Percentiles rank a stretch among this genome's conserved stretches.
Conservation (phyloP, 2,113 vertebrate species). For the Coracopsis vasa region DNA sequence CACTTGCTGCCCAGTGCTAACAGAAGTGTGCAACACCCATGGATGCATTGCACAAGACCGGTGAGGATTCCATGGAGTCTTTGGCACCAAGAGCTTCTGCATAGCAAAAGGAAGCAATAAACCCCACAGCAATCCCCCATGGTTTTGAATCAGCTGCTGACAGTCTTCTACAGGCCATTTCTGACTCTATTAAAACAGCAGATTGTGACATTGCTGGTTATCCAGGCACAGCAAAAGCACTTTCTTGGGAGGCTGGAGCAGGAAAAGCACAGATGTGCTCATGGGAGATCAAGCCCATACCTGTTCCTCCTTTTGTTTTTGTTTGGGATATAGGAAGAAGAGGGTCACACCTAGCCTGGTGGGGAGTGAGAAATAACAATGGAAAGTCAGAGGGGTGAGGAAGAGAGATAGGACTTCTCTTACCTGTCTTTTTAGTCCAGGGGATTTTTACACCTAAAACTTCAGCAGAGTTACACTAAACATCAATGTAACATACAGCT, state of each 20-base stretch:
- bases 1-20: not conserved
- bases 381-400: not conserved
- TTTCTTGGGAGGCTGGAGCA: not conserved
- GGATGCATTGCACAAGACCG: not conserved
- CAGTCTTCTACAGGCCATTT: not conserved
- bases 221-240: not conserved
- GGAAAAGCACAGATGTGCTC: not conserved
- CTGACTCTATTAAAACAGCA: not conserved
- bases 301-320: not conserved
- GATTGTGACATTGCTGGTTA: not conserved
- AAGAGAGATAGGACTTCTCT: not conserved
- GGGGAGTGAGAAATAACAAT: not conserved
- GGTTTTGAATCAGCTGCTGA: not conserved
- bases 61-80: fast-evolving
- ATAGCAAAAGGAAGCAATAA: not conserved
- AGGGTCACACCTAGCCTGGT: not conserved
- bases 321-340: not conserved
- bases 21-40: not conserved
- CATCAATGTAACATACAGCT: fast-evolving
- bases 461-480: not conserved
- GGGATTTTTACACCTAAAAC: not conserved
- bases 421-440: not conserved
- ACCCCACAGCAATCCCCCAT: fast-evolving
- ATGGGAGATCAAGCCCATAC: not conserved
- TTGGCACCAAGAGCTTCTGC: not conserved